phyloP scores from a whole-genome alignment of 2,888 invertebrate species.

The Trichogramma dendrolimi region DNA sequence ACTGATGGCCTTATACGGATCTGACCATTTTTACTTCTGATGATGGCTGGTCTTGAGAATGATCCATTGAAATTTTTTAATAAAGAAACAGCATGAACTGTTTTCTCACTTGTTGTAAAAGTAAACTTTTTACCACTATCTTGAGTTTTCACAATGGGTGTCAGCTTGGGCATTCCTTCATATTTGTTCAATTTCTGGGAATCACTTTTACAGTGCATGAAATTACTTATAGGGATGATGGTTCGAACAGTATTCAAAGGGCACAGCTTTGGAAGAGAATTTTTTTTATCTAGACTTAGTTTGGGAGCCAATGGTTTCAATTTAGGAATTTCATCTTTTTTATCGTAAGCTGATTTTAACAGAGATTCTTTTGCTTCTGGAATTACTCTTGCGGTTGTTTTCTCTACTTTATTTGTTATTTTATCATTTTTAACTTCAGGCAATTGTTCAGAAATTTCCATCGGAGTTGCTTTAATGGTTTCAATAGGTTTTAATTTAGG shows the following conservation, averaged over 20 bases:
- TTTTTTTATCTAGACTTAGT: slow-evolving; percentile 17
- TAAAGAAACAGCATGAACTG: slow-evolving; percentile 1
- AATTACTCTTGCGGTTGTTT: too few species aligned
- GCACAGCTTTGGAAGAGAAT: slow-evolving; percentile 22
- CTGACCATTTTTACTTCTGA: too few species aligned
- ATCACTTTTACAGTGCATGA: slow-evolving; percentile 29
- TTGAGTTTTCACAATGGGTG: slow-evolving; percentile 43
- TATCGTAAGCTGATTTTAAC: slow-evolving; percentile 28
- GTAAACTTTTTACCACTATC: slow-evolving; percentile 15
- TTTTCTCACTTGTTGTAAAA: slow-evolving; percentile 8
- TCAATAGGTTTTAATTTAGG: slow-evolving; percentile 22
- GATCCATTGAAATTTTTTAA: slow-evolving; percentile 42
- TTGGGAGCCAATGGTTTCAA: slow-evolving; percentile 37
- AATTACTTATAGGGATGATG: too few species aligned
- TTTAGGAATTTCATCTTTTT: slow-evolving; percentile 24
- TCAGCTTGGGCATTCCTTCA: slow-evolving; percentile 49
- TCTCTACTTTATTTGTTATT: too few species aligned
- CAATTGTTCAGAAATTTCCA: background rate
- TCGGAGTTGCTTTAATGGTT: slow-evolving; percentile 4
- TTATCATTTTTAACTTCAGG: too few species aligned
- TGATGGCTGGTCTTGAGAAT: slow-evolving; percentile 42
- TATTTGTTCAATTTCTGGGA: slow-evolving; percentile 41
- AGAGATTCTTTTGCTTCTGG: too few species aligned
- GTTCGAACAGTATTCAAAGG: slow-evolving; percentile 8
- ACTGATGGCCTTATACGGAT: slow-evolving; percentile 27